Conservation (phyloP, 2,113 vertebrate genomes). For the Tyto alba region DNA sequence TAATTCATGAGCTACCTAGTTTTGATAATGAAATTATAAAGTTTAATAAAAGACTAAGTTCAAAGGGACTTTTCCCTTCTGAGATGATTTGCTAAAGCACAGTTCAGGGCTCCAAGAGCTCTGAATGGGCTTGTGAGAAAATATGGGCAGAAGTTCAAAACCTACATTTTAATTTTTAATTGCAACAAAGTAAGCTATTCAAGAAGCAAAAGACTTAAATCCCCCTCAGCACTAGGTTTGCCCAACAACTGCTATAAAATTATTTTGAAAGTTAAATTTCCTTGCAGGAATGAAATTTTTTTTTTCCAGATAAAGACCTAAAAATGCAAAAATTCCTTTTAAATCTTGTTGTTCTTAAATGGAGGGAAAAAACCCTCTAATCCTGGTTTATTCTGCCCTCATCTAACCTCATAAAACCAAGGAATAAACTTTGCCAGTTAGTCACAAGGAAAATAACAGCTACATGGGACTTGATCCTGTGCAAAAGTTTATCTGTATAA, state of each 20-base stretch:
- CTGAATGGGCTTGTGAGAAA: background rate
- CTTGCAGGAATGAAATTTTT: background rate
- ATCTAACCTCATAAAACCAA: background rate
- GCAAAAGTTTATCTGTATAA: background rate
- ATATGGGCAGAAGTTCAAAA: background rate
- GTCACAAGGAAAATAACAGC: background rate
- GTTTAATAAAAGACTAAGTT: background rate
- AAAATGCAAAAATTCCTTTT: background rate
- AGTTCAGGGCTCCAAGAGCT: background rate
- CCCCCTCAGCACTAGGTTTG: background rate
- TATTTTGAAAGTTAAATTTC: background rate
- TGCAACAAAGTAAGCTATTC: background rate
- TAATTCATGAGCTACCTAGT: background rate
- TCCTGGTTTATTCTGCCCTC: background rate
- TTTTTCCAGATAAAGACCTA: background rate
- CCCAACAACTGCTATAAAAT: background rate
- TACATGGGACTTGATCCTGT: background rate
- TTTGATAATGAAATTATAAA: background rate
- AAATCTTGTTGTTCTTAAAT: background rate
- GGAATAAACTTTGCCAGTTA: background rate
- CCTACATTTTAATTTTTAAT: background rate
- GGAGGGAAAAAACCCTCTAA: background rate
- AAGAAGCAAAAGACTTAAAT: background rate
- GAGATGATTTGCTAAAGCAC: background rate
- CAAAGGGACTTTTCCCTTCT: background rate